These are phyloP conservation scores for Ophioninae sp. DNA, from an alignment of 2,888 invertebrate genomes.

Conservation along the genomic window DNA sequence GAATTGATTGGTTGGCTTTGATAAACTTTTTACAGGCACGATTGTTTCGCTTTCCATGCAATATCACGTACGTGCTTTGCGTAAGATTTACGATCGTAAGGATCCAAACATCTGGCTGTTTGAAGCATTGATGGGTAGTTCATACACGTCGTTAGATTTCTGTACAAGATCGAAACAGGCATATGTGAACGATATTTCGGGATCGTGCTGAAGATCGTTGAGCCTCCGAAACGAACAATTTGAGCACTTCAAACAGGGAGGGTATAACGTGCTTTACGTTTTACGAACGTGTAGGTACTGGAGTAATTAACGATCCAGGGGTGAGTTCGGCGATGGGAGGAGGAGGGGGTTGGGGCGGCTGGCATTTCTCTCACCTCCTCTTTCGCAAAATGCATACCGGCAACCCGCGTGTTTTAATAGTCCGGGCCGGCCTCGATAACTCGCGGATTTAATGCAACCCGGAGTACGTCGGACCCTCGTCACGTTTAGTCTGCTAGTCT, in stretches of 20 bases:
- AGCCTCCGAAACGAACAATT: conserved; percentile 43
- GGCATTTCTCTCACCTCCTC: conserved; percentile 7
- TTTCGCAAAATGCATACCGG: conserved; percentile 22
- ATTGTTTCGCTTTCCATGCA: not conserved
- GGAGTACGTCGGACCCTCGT: conserved; percentile 49
- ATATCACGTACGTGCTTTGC: not conserved
- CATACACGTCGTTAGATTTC: conserved; percentile 10
- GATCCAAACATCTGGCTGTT: not conserved
- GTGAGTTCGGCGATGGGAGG: not conserved
- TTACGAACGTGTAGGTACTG: conserved; percentile 51
- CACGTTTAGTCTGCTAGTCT: conserved; percentile 22
- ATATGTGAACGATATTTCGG: not conserved
- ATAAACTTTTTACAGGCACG: not conserved
- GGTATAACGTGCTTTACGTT: conserved; percentile 46
- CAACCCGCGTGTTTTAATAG: conserved; percentile 48
- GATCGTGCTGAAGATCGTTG: conserved; percentile 29
- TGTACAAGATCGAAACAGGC: conserved; percentile 1
- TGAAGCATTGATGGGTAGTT: conserved; percentile 2
- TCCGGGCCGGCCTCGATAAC: conserved; percentile 46
- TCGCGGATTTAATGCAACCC: conserved; percentile 43
- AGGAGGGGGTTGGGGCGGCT: not conserved
- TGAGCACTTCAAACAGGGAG: conserved; percentile 29
- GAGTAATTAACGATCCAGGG: conserved; percentile 55
- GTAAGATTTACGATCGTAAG: not conserved
- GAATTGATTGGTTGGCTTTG: not conserved